Evolutionary conservation across 2,113 vertebrate species (phyloP).

Genomic region (Promerops cafer): DNA sequence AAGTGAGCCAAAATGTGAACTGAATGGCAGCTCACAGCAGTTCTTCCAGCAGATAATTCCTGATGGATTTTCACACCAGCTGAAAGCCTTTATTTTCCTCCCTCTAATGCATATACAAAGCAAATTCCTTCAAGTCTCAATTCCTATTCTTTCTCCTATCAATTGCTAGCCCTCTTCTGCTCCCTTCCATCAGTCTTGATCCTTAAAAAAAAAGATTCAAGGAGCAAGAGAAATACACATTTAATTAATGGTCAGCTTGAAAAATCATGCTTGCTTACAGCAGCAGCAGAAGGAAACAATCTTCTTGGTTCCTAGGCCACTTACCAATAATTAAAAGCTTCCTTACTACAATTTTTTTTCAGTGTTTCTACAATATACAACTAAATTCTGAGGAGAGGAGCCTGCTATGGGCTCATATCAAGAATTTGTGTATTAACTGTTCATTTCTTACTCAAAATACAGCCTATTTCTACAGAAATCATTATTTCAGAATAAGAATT

Average conservation of each 20-base stretch:
- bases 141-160: not conserved
- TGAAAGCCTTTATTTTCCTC: not conserved
- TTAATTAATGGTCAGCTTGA: not conserved
- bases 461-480: not conserved
- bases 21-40: not conserved
- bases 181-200: not conserved
- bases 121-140: not conserved
- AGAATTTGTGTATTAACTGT: not conserved
- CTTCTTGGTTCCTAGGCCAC: not conserved
- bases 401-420: not conserved
- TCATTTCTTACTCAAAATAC: not conserved
- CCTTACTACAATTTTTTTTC: not conserved
- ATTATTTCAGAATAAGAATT: not conserved
- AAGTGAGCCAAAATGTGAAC: not conserved
- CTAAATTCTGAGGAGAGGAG: not conserved
- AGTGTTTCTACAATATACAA: not conserved
- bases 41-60: not conserved
- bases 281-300: not conserved
- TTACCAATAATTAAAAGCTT: not conserved
- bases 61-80: not conserved
- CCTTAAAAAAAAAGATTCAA: not conserved
- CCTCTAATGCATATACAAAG: not conserved
- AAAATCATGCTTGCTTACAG: not conserved
- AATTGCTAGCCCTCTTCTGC: not conserved
- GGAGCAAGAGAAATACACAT: not conserved